Evolutionary conservation across 2,888 invertebrate species (phyloP).

Genomic region (Clunio marinus): DNA sequence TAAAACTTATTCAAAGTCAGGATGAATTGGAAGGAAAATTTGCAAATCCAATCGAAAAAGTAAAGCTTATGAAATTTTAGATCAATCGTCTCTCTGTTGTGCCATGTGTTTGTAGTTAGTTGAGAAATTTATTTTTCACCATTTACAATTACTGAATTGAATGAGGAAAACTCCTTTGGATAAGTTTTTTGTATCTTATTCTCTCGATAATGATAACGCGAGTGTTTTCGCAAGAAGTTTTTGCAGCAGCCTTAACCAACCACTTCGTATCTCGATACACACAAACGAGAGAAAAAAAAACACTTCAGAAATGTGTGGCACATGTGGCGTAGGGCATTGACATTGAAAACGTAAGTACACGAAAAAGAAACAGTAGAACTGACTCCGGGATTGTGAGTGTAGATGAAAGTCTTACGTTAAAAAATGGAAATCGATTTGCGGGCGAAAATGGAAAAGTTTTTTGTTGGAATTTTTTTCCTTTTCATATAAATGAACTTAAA

Average conservation of each 20-base stretch:
- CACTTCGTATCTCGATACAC: too few relatives aligned
- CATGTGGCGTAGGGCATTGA: slow-evolving; percentile 32
- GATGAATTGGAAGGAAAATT: background rate
- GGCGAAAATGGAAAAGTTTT: background rate
- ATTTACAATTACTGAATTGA: too few relatives aligned
- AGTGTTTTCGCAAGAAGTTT: too few relatives aligned
- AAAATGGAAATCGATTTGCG: background rate
- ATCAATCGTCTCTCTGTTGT: background rate
- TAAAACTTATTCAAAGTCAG: too few relatives aligned
- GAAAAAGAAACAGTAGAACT: background rate
- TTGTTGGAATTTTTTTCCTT: background rate
- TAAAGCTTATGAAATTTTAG: too few relatives aligned
- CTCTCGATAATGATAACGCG: too few relatives aligned
- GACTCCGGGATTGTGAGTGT: background rate
- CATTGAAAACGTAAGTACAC: slow-evolving; percentile 29
- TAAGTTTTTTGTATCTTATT: too few relatives aligned
- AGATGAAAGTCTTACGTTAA: background rate
- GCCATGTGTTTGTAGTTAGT: background rate
- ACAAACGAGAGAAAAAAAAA: too few relatives aligned
- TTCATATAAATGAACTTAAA: too few relatives aligned
- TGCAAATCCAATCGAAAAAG: background rate
- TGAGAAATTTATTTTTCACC: too few relatives aligned
- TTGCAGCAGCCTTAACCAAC: too few relatives aligned
- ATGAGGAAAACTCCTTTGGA: too few relatives aligned
- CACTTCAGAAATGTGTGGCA: background rate